Percentiles rank a stretch among this genome's conserved stretches.
Evolutionary conservation across 2,113 vertebrate genomes (phyloP).

Genomic region (Corythoichthys intestinalis): DNA sequence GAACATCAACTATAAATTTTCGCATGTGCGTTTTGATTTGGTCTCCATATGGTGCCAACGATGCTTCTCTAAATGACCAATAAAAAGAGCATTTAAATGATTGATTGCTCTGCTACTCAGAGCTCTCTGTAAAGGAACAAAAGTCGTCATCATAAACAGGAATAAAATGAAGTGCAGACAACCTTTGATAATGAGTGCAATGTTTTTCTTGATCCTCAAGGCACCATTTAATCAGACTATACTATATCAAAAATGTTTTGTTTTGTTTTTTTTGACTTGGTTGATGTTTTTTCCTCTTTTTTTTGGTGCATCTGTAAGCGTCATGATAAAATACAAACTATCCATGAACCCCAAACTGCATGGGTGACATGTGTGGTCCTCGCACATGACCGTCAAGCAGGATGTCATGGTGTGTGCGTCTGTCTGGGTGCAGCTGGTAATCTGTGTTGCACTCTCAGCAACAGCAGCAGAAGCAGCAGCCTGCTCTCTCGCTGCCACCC

Average conservation of each 20-base stretch:
- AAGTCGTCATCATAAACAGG: neutral
- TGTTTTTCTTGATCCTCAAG: too few relatives aligned
- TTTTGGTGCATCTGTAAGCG: neutral
- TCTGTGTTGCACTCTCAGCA: conserved; percentile 43
- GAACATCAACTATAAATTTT: neutral
- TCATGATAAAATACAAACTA: neutral
- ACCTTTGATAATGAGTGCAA: neutral
- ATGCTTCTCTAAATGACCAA: neutral
- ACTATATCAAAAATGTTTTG: too few relatives aligned
- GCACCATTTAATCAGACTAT: too few relatives aligned
- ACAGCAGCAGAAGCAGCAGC: conserved; percentile 42
- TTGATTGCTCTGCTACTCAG: neutral
- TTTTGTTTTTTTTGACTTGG: too few relatives aligned
- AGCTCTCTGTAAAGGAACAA: neutral
- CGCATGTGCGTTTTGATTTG: neutral
- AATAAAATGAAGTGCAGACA: neutral
- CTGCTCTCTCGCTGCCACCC: conserved; percentile 48
- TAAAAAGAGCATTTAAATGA: neutral
- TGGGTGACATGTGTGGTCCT: conserved; percentile 1
- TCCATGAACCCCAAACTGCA: conserved; percentile 3
- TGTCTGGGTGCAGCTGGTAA: conserved; percentile 49
- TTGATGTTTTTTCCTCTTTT: too few relatives aligned
- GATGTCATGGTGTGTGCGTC: conserved; percentile 17
- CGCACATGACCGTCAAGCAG: conserved; percentile 4
- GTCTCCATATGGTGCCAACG: neutral